Evolutionary conservation across 2,797 vertebrate genomes (phyloP), one percentile per base, ranked within the genome.

Genomic region (Chromis chromis): DNA sequence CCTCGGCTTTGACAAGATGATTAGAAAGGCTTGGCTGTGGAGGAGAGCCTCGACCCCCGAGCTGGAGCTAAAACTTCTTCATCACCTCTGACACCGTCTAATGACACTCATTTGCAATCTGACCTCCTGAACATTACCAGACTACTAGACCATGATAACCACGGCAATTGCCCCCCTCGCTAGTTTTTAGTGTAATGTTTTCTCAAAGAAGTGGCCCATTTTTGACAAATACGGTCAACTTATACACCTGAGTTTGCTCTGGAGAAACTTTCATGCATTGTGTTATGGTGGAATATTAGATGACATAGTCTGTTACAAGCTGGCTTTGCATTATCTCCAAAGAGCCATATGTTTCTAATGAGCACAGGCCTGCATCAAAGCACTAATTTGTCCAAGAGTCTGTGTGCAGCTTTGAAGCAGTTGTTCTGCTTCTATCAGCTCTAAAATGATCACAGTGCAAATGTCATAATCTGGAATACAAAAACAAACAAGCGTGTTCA

Each of bases 31-130:
- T 70, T 27, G 48, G 72, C 72, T 70, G 84, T 44, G 80, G 90
- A 91, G 78, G 86, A 86, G 79, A 93, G 76, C 24, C 67, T 50
- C 76, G 79, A 91, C 91, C 88, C 64, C 54, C 6, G 83, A 92
- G 88, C 88, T 79, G 85, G 87, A 90, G 88, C 86, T 84, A 79
- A 83, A 93, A 89, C 80, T 57, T 86, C 88, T 90, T 88, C 81
- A 78, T 94, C 92, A 94, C 91, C 89, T 86, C 89, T 95, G 94
- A 94, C 94, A 93, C 71, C 71, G 48, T 87, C 82, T 91, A 93
- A 94, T 93, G 92, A 92, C 78, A 28, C 88, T 88, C 88, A 93
- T 93, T 94, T 91, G 82, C 89, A 76, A 86, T 70, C 76, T 88
- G 90, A 93, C 91, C 84, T 73, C 76, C 77, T 78, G 86, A 90